Conservation (phyloP, 2,113 vertebrate species). For the Zapornia atra region DNA sequence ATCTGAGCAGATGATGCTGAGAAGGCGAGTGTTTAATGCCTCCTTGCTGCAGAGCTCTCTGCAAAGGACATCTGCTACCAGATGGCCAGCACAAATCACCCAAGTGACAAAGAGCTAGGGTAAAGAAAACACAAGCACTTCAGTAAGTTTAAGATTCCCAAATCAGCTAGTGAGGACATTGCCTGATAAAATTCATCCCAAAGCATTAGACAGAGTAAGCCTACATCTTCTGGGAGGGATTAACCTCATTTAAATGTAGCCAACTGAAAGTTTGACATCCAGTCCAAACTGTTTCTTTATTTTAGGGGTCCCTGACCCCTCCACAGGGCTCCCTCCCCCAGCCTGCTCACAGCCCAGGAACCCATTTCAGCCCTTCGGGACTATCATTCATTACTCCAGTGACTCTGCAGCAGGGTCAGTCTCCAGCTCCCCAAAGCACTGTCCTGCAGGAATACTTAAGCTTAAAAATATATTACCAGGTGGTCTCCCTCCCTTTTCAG, state of each 20-base stretch:
- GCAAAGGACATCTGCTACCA: not conserved
- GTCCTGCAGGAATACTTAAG: not conserved
- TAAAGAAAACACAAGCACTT: not conserved
- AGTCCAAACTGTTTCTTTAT: not conserved
- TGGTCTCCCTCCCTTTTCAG: not conserved
- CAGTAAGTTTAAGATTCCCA: not conserved
- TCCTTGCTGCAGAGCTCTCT: not conserved
- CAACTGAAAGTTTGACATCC: not conserved
- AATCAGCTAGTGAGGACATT: not conserved
- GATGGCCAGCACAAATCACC: not conserved
- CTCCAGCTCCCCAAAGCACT: not conserved
- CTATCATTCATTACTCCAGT: not conserved
- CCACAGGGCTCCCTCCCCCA: not conserved
- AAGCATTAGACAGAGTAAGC: not conserved
- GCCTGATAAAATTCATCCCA: not conserved
- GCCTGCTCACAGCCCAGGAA: not conserved
- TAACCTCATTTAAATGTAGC: not conserved
- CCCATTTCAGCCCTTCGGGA: not conserved
- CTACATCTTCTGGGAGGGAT: not conserved
- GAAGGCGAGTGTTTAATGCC: not conserved
- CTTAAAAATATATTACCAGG: conserved; percentile 16
- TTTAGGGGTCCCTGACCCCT: not conserved
- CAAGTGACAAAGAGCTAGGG: not conserved
- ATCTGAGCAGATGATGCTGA: not conserved
- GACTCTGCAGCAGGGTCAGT: rapidly evolving